Conservation (phyloP, 2,797 vertebrate genomes). For the Galagoides demidoff region DNA sequence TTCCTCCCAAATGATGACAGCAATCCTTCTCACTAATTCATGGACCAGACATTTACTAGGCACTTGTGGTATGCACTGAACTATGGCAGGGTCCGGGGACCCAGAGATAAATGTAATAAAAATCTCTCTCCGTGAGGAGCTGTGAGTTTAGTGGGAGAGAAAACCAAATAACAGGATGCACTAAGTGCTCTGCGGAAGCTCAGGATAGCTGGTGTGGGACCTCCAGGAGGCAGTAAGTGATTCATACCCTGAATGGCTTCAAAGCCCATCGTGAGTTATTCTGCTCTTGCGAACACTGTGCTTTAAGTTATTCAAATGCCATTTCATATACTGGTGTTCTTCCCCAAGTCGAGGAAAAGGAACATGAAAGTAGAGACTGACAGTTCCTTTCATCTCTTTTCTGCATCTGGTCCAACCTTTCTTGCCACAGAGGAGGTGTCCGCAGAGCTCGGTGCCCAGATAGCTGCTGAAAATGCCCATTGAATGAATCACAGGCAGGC, state of each 20-base stretch:
- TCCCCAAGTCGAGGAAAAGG: neutral
- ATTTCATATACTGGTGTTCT: constrained; percentile 49
- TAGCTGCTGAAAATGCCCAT: neutral
- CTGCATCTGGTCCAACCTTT: neutral
- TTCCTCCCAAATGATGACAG: neutral
- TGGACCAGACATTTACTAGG: constrained; percentile 54
- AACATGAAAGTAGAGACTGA: neutral
- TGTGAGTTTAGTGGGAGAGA: neutral
- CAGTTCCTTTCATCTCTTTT: constrained; percentile 16
- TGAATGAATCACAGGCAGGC: neutral
- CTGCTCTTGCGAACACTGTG: constrained; percentile 51
- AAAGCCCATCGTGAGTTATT: constrained; percentile 38
- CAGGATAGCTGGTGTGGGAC: constrained; percentile 49
- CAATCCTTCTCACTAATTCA: constrained; percentile 32
- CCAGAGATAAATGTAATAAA: constrained; percentile 46
- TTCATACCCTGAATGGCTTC: constrained; percentile 44
- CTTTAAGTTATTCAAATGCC: constrained; percentile 66
- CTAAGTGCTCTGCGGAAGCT: neutral
- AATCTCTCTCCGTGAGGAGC: constrained; percentile 13
- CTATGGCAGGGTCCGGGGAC: neutral
- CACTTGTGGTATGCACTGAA: constrained; percentile 34
- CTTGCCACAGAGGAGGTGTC: neutral
- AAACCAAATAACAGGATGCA: neutral
- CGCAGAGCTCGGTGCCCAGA: neutral
- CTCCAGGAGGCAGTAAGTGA: constrained; percentile 51